These are phyloP conservation scores for Netelia inedita DNA, from an alignment of 2,888 invertebrate species.

Conservation along the genomic window DNA sequence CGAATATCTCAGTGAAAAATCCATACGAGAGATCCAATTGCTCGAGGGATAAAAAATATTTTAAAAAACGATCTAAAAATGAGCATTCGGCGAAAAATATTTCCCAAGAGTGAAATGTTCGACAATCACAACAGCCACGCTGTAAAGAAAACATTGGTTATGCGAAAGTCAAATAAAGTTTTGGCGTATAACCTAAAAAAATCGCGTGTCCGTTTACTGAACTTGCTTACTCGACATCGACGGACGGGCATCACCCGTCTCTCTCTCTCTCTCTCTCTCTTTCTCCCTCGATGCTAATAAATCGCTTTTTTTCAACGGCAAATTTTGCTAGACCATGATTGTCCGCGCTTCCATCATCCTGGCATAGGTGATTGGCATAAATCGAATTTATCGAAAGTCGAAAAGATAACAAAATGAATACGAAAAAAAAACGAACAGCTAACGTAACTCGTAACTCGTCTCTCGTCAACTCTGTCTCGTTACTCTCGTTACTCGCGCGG, in stretches of 20 bases:
- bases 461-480: constrained; percentile 6
- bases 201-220: too few species aligned
- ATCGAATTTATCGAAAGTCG: constrained; percentile 4
- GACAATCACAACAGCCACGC: not conserved
- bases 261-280: too few species aligned
- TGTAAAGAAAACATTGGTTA: too few species aligned
- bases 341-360: not conserved
- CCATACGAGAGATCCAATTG: too few species aligned
- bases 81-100: not conserved
- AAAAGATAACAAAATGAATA: not conserved
- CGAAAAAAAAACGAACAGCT: not conserved
- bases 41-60: too few species aligned
- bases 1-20: too few species aligned
- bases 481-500: constrained; percentile 6
- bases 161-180: too few species aligned
- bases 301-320: not conserved
- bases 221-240: too few species aligned
- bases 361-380: not conserved
- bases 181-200: too few species aligned
- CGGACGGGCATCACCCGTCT: too few species aligned
- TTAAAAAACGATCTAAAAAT: too few species aligned
- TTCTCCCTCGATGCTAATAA: not conserved
- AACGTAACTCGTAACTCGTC: not conserved
- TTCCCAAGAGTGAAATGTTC: not conserved
- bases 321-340: not conserved